Percentiles rank a stretch among this genome's conserved stretches.
Conservation (phyloP, 92 coral and sea anemone genomes). For the Hydrozoanthus gracilis region DNA sequence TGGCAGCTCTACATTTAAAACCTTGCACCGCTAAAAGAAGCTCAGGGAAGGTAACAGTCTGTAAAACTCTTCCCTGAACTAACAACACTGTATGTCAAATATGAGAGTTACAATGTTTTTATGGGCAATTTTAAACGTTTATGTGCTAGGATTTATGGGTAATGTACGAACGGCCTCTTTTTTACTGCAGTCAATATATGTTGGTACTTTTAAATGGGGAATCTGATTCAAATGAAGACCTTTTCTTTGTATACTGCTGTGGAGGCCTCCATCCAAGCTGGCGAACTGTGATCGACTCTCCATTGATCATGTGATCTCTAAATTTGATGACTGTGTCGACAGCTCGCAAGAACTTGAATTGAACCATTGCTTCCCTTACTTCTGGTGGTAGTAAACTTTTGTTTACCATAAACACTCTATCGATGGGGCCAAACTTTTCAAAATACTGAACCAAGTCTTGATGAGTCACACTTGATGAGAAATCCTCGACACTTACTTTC, state of each 20-base stretch:
- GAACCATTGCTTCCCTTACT: conserved; percentile 34
- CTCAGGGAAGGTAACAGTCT: too few relatives aligned
- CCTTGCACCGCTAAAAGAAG: too few relatives aligned
- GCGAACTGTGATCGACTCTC: conserved; percentile 36
- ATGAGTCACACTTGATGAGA: conserved; percentile 8
- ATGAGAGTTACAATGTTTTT: too few relatives aligned
- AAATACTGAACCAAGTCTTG: conserved; percentile 34
- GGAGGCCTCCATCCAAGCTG: conserved; percentile 48
- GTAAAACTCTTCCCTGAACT: too few relatives aligned
- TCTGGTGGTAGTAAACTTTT: conserved; percentile 6
- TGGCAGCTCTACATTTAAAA: too few relatives aligned
- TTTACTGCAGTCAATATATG: not conserved
- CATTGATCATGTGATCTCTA: conserved; percentile 29
- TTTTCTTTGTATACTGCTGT: not conserved
- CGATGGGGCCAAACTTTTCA: conserved; percentile 42
- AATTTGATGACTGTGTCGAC: conserved; percentile 22
- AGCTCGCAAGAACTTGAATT: conserved; percentile 36
- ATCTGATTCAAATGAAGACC: not conserved
- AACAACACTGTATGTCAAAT: too few relatives aligned
- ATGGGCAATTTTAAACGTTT: too few relatives aligned
- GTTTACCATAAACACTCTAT: conserved; percentile 19
- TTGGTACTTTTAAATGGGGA: not conserved
- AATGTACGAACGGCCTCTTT: not conserved
- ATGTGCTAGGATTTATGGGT: too few relatives aligned
- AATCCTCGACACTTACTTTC: conserved; percentile 36